phyloP scores from a whole-genome alignment of 2,888 invertebrate species.

The Chrysolina oricalcia region DNA sequence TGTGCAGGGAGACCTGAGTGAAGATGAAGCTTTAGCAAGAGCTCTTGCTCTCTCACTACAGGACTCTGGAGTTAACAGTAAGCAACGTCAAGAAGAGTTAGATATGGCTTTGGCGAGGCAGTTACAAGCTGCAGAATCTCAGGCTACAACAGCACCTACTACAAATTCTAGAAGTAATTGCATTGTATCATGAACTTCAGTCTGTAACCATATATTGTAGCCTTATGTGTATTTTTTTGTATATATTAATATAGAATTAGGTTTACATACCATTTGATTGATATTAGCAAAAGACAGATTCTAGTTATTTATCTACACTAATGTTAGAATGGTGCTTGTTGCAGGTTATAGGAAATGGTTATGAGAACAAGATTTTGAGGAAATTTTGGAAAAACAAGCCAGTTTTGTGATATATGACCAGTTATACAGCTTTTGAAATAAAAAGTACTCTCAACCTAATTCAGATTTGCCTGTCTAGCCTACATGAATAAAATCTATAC shows the following conservation, averaged over 20 bases:
- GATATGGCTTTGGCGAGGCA: constrained; percentile 74
- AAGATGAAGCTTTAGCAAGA: constrained; percentile 92
- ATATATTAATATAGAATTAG: background rate
- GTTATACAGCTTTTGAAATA: too few relatives aligned
- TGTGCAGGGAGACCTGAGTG: constrained; percentile 83
- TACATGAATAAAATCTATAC: too few relatives aligned
- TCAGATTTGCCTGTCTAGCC: too few relatives aligned
- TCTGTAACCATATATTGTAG: background rate
- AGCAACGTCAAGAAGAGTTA: constrained; percentile 66
- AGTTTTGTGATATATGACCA: too few relatives aligned
- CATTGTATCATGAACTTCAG: constrained; percentile 68
- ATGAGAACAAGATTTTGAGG: too few relatives aligned
- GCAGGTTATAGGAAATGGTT: too few relatives aligned
- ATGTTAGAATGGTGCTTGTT: too few relatives aligned
- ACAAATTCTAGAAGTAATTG: constrained; percentile 68
- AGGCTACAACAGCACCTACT: constrained; percentile 56
- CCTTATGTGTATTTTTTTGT: background rate
- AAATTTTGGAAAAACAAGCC: too few relatives aligned
- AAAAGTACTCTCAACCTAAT: too few relatives aligned
- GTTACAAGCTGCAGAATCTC: constrained; percentile 66
- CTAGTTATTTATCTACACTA: background rate
- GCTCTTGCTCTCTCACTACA: constrained; percentile 87
- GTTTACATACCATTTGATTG: background rate
- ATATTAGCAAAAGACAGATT: constrained; percentile 11
- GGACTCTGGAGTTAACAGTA: constrained; percentile 69